Evolutionary conservation across 2,888 invertebrate species (phyloP), one percentile per base, ranked within the genome.

Genomic region (Cosmorhoe ocellata): DNA sequence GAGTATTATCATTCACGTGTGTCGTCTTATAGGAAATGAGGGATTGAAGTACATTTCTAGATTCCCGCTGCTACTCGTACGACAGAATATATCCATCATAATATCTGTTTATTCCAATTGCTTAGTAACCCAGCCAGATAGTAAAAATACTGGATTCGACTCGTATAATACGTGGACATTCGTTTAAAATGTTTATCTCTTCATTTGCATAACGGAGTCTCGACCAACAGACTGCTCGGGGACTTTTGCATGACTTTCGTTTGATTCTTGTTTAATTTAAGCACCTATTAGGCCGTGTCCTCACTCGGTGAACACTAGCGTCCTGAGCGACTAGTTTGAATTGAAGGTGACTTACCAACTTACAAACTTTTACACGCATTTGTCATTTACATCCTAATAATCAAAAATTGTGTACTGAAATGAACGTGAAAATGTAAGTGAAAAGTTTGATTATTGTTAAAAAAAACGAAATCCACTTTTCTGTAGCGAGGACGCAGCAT

Each of bases 111-210:
- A 26, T 27, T 42, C 26, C 33, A 13, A 42, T 33, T 8, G 42
- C 42, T 42, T 26, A 32, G 42, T 51, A 65, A 70, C 60, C 61
- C 56, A 65, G 68, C 58, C 61, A 18, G 49, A 31, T 64, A 24
- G 63, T 61, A 61, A 66, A 75, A 71, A 75, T 70, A 73, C 68
- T 75, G 68, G 67, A 69, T 67, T 71, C 66, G 63, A 69, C 67
- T 71, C 66, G 63, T 73, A 74, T 75, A 73, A 73, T 75, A 74
- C 11, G 68, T 73, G 76, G 73, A 78, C 74, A 81, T 83, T 80
- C 69, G 76, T 82, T 81, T 83, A 71, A 80, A 84, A 84, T 82
- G 72, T 82, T 84, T 86, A 86, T 87, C 74, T 84, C 74, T 72
- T 69, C 61, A 86, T 88, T 88, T 84, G 73, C 87, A 86, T 86